phyloP scores from a whole-genome alignment of 1,140 invertebrate genomes.

The Dendroctonus valens region DNA sequence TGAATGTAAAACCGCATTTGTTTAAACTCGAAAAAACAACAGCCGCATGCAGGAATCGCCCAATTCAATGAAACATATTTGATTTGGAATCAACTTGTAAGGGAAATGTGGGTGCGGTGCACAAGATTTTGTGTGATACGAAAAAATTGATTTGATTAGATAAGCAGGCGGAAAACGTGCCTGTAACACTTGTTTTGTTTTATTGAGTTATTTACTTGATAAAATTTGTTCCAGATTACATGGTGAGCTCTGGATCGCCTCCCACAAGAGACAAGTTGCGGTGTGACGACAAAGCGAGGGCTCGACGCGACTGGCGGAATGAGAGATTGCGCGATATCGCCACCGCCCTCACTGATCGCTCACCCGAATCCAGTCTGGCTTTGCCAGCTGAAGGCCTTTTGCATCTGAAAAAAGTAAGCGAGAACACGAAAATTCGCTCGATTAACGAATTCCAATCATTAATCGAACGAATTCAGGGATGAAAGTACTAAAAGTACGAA shows the following conservation, averaged over 20 bases:
- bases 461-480: too few relatives aligned
- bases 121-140: not conserved
- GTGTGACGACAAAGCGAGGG: slow-evolving; percentile 67
- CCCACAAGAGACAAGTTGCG: slow-evolving; percentile 71
- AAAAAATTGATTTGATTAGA: not conserved
- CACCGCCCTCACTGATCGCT: slow-evolving; percentile 61
- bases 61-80: not conserved
- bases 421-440: too few relatives aligned
- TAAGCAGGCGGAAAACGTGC: too few relatives aligned
- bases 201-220: slow-evolving; percentile 13
- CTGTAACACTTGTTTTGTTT: too few relatives aligned
- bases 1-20: slow-evolving; percentile 11
- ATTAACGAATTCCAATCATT: too few relatives aligned
- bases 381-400: slow-evolving; percentile 76
- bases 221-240: slow-evolving; percentile 42
- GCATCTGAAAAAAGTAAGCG: slow-evolving; percentile 72
- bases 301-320: slow-evolving; percentile 56
- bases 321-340: slow-evolving; percentile 72
- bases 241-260: slow-evolving; percentile 68
- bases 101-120: not conserved
- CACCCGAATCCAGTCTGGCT: slow-evolving; percentile 51
- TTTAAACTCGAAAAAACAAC: not conserved
- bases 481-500: too few relatives aligned
- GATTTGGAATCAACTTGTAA: not conserved
- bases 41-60: not conserved